Conservation (phyloP, 2,113 vertebrate species). For the Plestiodon gilberti region DNA sequence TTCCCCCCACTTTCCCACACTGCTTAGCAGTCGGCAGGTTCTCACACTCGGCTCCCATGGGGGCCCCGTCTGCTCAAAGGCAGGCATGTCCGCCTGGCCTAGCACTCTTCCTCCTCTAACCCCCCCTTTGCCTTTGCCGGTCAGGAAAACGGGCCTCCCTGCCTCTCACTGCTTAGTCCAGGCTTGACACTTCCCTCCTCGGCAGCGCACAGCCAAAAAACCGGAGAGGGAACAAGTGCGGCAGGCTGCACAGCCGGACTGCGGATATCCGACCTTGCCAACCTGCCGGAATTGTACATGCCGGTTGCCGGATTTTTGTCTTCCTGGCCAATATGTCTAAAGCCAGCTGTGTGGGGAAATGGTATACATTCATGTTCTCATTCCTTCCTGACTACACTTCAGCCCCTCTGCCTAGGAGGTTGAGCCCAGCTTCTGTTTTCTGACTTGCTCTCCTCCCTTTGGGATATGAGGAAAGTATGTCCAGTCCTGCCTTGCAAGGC, state of each 20-base stretch:
- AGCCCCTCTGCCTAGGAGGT: no score
- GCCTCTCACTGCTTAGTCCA: background rate
- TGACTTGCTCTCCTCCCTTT: no score
- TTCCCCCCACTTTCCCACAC: constrained; percentile 79
- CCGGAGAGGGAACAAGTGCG: background rate
- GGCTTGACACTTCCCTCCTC: background rate
- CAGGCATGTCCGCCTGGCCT: constrained; percentile 8
- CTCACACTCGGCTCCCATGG: constrained; percentile 71
- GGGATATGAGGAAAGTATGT: no score
- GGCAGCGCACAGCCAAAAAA: background rate
- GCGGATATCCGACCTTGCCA: background rate
- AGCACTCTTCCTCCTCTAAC: background rate
- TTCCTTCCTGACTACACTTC: no score
- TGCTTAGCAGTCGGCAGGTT: constrained; percentile 68
- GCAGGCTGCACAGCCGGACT: background rate
- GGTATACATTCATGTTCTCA: no score
- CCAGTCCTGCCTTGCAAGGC: background rate
- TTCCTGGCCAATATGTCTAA: background rate
- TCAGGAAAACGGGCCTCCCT: background rate
- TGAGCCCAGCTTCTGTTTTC: no score
- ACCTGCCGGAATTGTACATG: background rate
- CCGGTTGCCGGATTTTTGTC: background rate
- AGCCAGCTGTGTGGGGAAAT: no score
- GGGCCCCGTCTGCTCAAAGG: constrained; percentile 26
- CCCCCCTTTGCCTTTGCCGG: background rate